Evolutionary conservation across 2,888 invertebrate species (phyloP).

Genomic region (Aporophyla nigra): DNA sequence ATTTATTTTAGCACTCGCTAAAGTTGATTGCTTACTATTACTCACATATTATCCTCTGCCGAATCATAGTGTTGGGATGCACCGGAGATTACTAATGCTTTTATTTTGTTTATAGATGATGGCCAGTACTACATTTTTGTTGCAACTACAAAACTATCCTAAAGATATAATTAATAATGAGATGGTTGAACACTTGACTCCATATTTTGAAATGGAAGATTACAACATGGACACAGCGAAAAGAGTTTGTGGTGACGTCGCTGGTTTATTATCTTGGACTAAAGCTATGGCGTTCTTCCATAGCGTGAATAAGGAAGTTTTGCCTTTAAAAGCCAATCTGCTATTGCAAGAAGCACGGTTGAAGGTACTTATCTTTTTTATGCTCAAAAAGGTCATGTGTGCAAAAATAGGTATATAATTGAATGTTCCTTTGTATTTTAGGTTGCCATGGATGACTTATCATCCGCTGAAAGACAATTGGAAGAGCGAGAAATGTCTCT

Average conservation of each 20-base stretch:
- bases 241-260: conserved; percentile 98
- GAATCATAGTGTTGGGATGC: neutral
- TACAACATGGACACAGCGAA: conserved; percentile 99
- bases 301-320: conserved; percentile 98
- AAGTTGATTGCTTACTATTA: neutral
- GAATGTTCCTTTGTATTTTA: conserved; percentile 68
- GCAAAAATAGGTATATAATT: neutral
- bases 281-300: conserved; percentile 99
- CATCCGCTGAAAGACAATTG: conserved; percentile 96
- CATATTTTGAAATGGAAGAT: conserved; percentile 98
- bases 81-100: neutral
- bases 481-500: conserved; percentile 97
- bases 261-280: conserved; percentile 98
- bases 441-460: conserved; percentile 97
- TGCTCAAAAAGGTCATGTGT: neutral
- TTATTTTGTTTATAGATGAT: conserved; percentile 93
- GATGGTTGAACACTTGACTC: conserved; percentile 97
- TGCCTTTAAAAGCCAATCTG: conserved; percentile 98
- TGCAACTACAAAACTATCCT: conserved; percentile 98
- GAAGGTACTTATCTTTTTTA: conserved; percentile 86
- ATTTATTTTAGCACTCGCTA: neutral
- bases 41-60: too few relatives aligned
- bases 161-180: conserved; percentile 99
- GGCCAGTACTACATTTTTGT: conserved; percentile 97
- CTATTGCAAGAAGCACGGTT: conserved; percentile 97